Evolutionary conservation across 2,888 invertebrate genomes (phyloP).

Genomic region (Hoplodrina ambigua): DNA sequence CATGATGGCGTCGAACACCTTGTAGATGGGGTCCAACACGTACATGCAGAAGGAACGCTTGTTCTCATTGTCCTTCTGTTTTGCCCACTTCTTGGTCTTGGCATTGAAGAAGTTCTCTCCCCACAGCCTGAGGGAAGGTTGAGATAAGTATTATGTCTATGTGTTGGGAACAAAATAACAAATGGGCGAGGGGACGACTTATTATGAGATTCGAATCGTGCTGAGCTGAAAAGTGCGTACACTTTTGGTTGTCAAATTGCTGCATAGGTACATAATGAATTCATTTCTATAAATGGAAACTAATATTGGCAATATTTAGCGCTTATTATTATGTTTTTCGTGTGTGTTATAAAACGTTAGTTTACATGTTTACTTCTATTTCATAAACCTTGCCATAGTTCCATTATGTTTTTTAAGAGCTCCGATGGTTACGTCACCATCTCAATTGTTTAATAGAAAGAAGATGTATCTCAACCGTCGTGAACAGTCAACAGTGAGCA

Average conservation of each 20-base stretch:
- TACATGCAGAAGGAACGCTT: slow-evolving; percentile 99
- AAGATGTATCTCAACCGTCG: slow-evolving; percentile 78
- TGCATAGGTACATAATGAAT: not conserved
- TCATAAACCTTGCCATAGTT: not conserved
- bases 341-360: not conserved
- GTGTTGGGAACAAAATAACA: not conserved
- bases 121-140: slow-evolving; percentile 92
- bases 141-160: not conserved
- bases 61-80: slow-evolving; percentile 97
- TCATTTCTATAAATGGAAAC: not conserved
- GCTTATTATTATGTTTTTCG: too few species aligned
- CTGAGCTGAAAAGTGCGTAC: not conserved
- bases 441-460: slow-evolving; percentile 10
- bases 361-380: slow-evolving; percentile 7
- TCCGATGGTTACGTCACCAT: slow-evolving; percentile 3
- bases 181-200: not conserved
- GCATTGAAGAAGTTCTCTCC: slow-evolving; percentile 99
- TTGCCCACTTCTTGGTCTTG: slow-evolving; percentile 99
- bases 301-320: not conserved
- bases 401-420: not conserved
- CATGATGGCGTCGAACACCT: slow-evolving; percentile 95
- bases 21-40: slow-evolving; percentile 99
- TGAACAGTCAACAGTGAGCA: slow-evolving; percentile 70
- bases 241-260: too few species aligned
- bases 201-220: not conserved